Percentiles rank a stretch among this genome's conserved stretches.
These are phyloP conservation scores for Planococcus citri DNA, from an alignment of 1,140 invertebrate genomes.

Conservation along the genomic window DNA sequence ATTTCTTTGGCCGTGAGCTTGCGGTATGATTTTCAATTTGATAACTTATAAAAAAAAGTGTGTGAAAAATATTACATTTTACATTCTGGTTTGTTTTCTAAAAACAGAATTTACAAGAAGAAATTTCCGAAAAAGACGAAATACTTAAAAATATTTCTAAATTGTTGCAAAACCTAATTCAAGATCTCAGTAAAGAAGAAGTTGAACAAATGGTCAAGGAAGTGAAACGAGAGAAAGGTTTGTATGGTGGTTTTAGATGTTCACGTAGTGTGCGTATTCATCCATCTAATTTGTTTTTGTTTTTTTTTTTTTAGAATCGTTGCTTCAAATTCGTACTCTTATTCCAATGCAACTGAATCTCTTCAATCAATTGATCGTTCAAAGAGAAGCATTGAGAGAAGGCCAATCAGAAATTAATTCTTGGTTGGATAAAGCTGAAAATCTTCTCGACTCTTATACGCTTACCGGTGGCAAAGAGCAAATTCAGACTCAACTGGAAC, in stretches of 20 bases:
- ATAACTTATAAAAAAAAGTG: too few relatives aligned
- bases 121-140: constrained; percentile 77
- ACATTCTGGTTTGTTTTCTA: neutral
- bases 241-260: neutral
- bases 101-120: constrained; percentile 48
- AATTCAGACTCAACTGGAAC: constrained; percentile 59
- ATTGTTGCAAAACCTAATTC: constrained; percentile 79
- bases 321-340: constrained; percentile 66
- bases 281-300: neutral
- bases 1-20: constrained; percentile 64
- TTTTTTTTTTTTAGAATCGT: constrained; percentile 43
- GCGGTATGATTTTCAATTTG: constrained; percentile 38
- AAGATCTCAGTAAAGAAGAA: constrained; percentile 76
- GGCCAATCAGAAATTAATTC: constrained; percentile 69
- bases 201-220: constrained; percentile 80
- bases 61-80: too few relatives aligned
- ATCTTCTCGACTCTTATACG: constrained; percentile 47
- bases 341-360: constrained; percentile 66
- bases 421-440: constrained; percentile 77
- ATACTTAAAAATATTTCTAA: constrained; percentile 78
- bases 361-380: constrained; percentile 70
- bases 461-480: constrained; percentile 56
- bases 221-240: constrained; percentile 68
- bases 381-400: constrained; percentile 77
- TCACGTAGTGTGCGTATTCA: neutral